Evolutionary conservation across 2,888 invertebrate species (phyloP).

Genomic region (Hypolimnas misippus): DNA sequence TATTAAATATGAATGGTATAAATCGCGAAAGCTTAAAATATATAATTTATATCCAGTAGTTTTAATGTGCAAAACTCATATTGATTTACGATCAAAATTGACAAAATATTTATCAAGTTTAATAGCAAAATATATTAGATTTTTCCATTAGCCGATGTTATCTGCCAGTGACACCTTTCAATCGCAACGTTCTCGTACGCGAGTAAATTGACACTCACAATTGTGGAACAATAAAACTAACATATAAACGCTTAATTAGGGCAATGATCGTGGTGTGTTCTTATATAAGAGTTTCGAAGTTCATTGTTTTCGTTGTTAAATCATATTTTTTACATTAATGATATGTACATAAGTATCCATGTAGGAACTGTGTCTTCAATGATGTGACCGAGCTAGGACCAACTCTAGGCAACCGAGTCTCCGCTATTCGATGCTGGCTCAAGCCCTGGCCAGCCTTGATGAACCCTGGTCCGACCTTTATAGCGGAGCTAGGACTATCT

Average conservation of each 20-base stretch:
- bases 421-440: too few relatives aligned
- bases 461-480: too few relatives aligned
- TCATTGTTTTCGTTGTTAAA: background rate
- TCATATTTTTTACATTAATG: too few relatives aligned
- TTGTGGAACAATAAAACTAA: constrained; percentile 6
- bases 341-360: too few relatives aligned
- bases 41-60: too few relatives aligned
- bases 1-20: too few relatives aligned
- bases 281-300: constrained; percentile 9
- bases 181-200: constrained; percentile 15
- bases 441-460: too few relatives aligned
- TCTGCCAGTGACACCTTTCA: constrained; percentile 24
- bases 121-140: background rate
- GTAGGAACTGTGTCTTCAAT: too few relatives aligned
- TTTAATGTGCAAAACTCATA: background rate
- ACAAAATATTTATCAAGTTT: background rate
- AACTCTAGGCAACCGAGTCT: too few relatives aligned
- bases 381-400: too few relatives aligned
- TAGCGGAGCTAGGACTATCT: too few relatives aligned
- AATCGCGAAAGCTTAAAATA: too few relatives aligned
- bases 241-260: background rate
- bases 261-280: constrained; percentile 19
- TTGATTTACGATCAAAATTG: background rate
- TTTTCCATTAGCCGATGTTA: constrained; percentile 24
- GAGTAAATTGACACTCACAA: constrained; percentile 27